phyloP scores from a whole-genome alignment of 1,140 invertebrate species.

The Brachionus manjavacas region DNA sequence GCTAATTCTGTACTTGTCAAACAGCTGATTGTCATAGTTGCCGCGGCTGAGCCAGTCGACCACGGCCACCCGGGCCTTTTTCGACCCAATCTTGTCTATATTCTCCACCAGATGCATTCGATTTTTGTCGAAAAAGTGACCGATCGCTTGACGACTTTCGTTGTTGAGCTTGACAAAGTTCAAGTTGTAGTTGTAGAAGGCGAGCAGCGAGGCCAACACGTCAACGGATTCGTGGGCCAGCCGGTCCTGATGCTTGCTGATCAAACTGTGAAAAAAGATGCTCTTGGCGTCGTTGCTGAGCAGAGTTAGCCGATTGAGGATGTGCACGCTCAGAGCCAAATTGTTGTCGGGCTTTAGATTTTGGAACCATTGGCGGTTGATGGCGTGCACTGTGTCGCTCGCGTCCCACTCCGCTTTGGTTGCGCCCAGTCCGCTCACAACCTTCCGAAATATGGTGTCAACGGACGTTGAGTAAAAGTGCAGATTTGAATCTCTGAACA shows the following conservation, averaged over 20 bases:
- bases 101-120: not conserved
- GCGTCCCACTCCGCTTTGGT: not conserved
- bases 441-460: constrained; percentile 18
- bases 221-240: not conserved
- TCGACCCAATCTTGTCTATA: not conserved
- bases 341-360: not conserved
- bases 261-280: not conserved
- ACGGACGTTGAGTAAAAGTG: not conserved
- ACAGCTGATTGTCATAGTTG: not conserved
- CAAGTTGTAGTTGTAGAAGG: not conserved
- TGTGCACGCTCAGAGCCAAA: not conserved
- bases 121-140: not conserved
- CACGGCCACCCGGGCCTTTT: not conserved
- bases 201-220: not conserved
- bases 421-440: not conserved
- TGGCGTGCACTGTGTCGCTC: not conserved
- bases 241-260: not conserved
- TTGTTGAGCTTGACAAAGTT: not conserved
- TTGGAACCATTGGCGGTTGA: constrained; percentile 5
- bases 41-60: not conserved
- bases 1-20: not conserved
- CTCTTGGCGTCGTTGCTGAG: not conserved
- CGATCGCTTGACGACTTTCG: not conserved
- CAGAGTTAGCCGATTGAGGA: not conserved
- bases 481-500: constrained; percentile 10